Evolutionary conservation across 2,888 invertebrate species (phyloP), one percentile per base, ranked within the genome.

Genomic region (Diabrotica balteata): DNA sequence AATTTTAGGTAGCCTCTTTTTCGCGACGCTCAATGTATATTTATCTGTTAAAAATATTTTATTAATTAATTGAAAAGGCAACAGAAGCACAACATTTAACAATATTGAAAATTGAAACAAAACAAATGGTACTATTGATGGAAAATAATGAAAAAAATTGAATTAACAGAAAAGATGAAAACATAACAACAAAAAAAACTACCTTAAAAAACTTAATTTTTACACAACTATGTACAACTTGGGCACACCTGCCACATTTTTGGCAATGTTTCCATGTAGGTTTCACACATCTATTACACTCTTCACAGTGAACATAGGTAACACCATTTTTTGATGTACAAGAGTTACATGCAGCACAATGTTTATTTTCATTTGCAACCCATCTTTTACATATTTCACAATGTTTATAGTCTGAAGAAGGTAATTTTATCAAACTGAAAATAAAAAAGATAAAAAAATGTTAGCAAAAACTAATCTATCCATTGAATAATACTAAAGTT

Each of bases 191-290:
- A 32, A 32, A 2, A 32, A 32, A 32, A 32, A 32, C 32, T 75
- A 83, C 82, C 77, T 80, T 80, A 32, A 54, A 70, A 73, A 83
- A 82, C 51, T 55, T 67, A 47, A 83, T 54, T 55, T 84, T 76
- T 3, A 78, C 77, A 75, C 91, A 91, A 22, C 80, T 82, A 77
- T 91, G 90, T 43, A 85, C 82, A 44, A 81, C 73, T 59, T 84
- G 83, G 17, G 85, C 84, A 78, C 96, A 97, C 69, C 90, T 85
- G 0, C 86, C 82, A 81, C 96, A 97, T 7, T 80, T 84, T 1
- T 84, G 78, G 77, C 96, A 97, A 82, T 97, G 97, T 45, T 86
- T 84, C 87, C 94, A 94, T 0, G 91, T 91, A 0, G 93, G 91
- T 83, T 97, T 97, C 0, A 96, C 95, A 83, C 97, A 97, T 58